Evolutionary conservation across 2,113 vertebrate genomes (phyloP), one percentile per base, ranked within the genome.

Genomic region (Vulpes vulpes): DNA sequence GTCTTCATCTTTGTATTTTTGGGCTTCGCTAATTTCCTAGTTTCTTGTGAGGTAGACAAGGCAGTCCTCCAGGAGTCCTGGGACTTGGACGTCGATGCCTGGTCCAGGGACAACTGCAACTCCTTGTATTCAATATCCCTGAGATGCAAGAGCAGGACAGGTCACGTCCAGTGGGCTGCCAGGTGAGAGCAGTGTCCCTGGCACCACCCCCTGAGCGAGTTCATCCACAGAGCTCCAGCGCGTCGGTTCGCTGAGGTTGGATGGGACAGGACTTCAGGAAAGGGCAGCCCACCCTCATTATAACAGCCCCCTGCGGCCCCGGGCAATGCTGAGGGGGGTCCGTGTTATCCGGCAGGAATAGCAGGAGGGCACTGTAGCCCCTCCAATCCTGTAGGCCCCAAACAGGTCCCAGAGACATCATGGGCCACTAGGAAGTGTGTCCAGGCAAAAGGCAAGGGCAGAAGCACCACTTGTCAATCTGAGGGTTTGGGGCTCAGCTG

Each of bases 51-150:
- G 98, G 99, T 99, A 97, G 99, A 95, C 93, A 99, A 95, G 96
- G 99, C 92, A 95, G 98, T 98, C 98, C 99, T 99, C 98, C 99
- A 99, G 97, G 99, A 98, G 97, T 99, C 98, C 65, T 98, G 98
- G 49, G 98, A 97, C 97, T 99, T 99, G 90, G 98, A 97, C 74
- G 98, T 98, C 55, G 98, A 98, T 88, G 98, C 99, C 98, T 99
- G 99, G 95, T 99, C 99, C 98, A 99, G 98, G 55, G 99, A 99
- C 94, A 99, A 69, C 97, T 99, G 99, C 97, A 99, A 98, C 78
- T 99, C 99, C 97, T 99, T 99, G 98, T 99, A 99, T 93, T 99
- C 99, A 3, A 99, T 98, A 89, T 99, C 99, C 96, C 99, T 99
- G 99, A 81, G 98, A 97, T 94, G 82, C 57, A 10, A 91, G 65